Evolutionary conservation across 2,797 vertebrate species (phyloP).

Genomic region (Florisuga fusca): DNA sequence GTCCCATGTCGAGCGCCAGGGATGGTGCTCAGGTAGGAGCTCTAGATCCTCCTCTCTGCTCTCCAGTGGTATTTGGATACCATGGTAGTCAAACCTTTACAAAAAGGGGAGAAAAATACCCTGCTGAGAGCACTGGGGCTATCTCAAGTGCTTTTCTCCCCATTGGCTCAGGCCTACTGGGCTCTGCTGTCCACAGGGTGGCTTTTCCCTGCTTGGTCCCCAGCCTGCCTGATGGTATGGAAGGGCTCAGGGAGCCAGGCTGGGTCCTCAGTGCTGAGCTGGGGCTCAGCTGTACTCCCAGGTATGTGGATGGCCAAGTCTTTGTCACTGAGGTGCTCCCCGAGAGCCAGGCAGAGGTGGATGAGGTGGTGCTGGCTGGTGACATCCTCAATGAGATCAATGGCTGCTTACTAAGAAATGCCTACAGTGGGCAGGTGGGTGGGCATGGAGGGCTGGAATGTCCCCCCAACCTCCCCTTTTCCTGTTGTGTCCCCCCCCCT

Average conservation of each 20-base stretch:
- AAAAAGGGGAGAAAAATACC: background rate
- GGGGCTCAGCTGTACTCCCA: background rate
- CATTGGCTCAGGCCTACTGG: fast-evolving
- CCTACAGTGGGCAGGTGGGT: constrained; percentile 81
- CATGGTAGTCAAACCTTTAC: fast-evolving
- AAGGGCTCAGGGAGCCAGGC: background rate
- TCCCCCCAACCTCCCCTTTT: too few species aligned
- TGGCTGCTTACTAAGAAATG: constrained; percentile 82
- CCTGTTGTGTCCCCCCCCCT: background rate
- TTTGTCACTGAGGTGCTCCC: constrained; percentile 82
- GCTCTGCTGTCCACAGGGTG: background rate
- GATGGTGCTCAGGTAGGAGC: constrained; percentile 82
- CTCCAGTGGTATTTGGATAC: background rate
- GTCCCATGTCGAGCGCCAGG: constrained; percentile 83
- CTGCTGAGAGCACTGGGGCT: fast-evolving
- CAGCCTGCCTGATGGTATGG: background rate
- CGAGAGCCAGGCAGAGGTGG: constrained; percentile 81
- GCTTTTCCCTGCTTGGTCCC: background rate
- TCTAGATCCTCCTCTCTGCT: background rate
- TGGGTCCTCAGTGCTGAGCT: background rate
- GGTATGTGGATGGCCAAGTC: constrained; percentile 82
- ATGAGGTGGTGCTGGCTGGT: constrained; percentile 79
- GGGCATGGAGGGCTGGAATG: background rate
- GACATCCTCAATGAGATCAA: constrained; percentile 89
- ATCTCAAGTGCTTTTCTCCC: fast-evolving